Evolutionary conservation across 2,797 vertebrate genomes (phyloP), one percentile per base, ranked within the genome.

Genomic region (Adelosebastes latens): DNA sequence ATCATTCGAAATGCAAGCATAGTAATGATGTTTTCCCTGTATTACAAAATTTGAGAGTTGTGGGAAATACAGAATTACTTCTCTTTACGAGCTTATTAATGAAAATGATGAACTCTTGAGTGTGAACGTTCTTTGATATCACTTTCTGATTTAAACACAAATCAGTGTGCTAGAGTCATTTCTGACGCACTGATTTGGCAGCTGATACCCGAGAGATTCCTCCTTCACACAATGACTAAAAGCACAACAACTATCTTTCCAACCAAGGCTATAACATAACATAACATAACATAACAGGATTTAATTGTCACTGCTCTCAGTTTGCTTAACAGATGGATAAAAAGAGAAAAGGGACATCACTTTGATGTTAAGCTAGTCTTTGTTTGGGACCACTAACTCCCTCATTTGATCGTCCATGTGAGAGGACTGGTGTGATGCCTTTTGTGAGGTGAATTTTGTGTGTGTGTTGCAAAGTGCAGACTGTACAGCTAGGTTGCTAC

Each of bases 401-500:
- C 66, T 83, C 52, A 81, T 82, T 69, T 85, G 84, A 78, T 81
- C 34, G 24, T 69, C 60, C 66, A 25, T 72, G 60, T 67, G 72
- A 82, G 68, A 74, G 31, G 36, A 77, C 68, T n/a, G 78, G 46
- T 70, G 82, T 64, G 86, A 81, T 77, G 87, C 69, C 68, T 88
- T 88, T 87, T 88, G 87, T 85, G 87, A 83, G 86, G 63, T 75
- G 82, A 75, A 75, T 88, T 84, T 80, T 73, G 29, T 70, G 66
- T 80, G 71, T 65, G n/a, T 81, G 69, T 62, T 84, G 32, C 75
- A 80, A 66, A n/a, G 68, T 80, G 80, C 82, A 85, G 88, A 91
- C 79, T 85, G 74, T 92, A 86, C 80, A 88, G 92, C 88, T 92
- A 88, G 92, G 86, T 86, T 91, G 83, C 89, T 89, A 91, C 95